phyloP scores from a whole-genome alignment of 2,113 vertebrate genomes.

The Brachypodius melanocephalos region DNA sequence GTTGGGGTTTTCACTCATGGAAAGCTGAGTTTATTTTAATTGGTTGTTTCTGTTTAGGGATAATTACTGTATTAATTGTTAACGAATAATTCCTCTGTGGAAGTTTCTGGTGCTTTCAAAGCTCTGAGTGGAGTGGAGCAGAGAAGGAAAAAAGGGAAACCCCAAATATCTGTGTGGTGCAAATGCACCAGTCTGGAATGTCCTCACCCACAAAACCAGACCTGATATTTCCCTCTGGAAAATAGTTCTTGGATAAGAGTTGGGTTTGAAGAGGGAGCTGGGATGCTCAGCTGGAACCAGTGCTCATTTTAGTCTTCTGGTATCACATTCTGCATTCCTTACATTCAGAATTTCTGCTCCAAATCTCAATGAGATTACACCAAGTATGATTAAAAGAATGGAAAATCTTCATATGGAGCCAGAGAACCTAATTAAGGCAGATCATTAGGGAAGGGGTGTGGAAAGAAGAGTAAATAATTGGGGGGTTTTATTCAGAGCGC shows the following conservation, averaged over 20 bases:
- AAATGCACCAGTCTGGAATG: background rate
- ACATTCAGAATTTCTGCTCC: background rate
- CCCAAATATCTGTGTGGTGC: background rate
- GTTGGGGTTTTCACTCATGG: background rate
- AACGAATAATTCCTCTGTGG: background rate
- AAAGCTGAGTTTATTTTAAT: background rate
- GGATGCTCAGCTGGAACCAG: background rate
- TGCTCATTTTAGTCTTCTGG: background rate
- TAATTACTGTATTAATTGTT: background rate
- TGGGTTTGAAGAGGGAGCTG: background rate
- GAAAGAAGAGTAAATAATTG: background rate
- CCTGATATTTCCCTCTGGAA: background rate
- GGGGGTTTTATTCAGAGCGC: background rate
- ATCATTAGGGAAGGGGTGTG: background rate
- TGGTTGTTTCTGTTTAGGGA: background rate
- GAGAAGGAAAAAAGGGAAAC: background rate
- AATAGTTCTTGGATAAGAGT: background rate
- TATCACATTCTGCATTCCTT: background rate
- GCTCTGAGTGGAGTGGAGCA: background rate
- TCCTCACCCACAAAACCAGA: background rate
- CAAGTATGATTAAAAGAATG: background rate
- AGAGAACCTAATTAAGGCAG: background rate
- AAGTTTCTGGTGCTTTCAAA: background rate
- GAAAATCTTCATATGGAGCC: background rate
- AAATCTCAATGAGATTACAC: background rate